Evolutionary conservation across 2,113 vertebrate species (phyloP), one percentile per base, ranked within the genome.

Genomic region (Rhizomys pruinosus): DNA sequence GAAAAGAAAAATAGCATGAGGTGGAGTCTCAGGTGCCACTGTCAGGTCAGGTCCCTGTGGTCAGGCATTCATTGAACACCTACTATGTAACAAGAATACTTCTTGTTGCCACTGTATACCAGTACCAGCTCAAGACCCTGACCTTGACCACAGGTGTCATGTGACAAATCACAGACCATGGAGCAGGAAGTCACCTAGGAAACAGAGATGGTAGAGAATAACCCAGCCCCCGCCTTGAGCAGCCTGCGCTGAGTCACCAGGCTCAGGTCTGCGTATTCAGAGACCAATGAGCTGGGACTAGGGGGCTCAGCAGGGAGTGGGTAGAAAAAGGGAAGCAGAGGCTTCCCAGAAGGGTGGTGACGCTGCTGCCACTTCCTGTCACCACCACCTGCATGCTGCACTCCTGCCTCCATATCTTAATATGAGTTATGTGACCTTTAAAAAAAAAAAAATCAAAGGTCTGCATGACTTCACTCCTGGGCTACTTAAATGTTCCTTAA

Each of bases 361-460:
- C n/a, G 47, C 29, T 37, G 71, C 80, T 81, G 72, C 37, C 5
- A 13, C 61, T 64, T 89, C 91, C 91, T 27, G 73, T 29, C 63
- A 23, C 63, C 0, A 0, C 44, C 66, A 8, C n/a, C 71, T 59
- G 64, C 13, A 69, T 15, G 5, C 32, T 3, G 39, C 3, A 8
- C 11, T 59, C 77, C 7, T 25, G n/a, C 55, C 3, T 0, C 34
- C 3, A 61, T 76, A 8, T 27, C 73, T 44, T 16, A 61, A 3
- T 7, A 29, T 39, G 90, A 91, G 81, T 69, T 44, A 78, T 23
- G 7, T 69, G 84, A 84, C 92, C 71, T 93, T 94, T 88, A 68
- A 12, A 90, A 71, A 81, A 20, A 39, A 63, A 90, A 71, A 81
- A 20, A 39, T 57, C 63, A 73, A 63, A 39, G 69, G 59, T 32